phyloP scores from a whole-genome alignment of 2,888 invertebrate genomes.

The Apamea sordens region DNA sequence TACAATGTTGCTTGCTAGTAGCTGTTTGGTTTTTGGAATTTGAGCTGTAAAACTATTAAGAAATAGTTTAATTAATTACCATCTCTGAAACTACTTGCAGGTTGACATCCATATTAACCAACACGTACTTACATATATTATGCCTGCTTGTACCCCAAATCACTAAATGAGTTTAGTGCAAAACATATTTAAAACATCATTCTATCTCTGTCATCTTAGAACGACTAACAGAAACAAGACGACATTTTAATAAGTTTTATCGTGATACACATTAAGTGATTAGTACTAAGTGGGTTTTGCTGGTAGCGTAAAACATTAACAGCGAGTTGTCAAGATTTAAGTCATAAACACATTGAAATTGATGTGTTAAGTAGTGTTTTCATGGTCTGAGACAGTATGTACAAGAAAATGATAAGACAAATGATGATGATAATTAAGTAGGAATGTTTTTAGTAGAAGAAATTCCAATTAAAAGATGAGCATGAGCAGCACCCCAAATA shows the following conservation, averaged over 20 bases:
- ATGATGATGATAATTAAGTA: neutral
- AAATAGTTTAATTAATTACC: neutral
- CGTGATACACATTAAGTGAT: no score
- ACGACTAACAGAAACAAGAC: no score
- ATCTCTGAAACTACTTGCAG: neutral
- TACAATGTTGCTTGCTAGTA: neutral
- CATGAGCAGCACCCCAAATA: neutral
- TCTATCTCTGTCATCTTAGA: no score
- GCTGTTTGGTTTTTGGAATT: neutral
- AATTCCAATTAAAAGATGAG: neutral
- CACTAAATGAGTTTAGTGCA: no score
- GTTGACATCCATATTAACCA: neutral
- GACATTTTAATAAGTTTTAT: no score
- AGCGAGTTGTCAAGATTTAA: neutral
- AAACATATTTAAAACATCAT: no score
- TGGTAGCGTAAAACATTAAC: neutral
- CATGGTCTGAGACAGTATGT: neutral
- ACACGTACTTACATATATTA: no score
- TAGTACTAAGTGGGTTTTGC: no score
- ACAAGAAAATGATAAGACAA: neutral
- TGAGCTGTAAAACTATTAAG: neutral
- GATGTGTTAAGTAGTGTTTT: neutral
- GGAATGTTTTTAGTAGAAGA: neutral
- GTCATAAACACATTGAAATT: neutral
- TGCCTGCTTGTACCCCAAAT: no score